These are phyloP conservation scores for Calyptommatus sinebrachiatus DNA, from an alignment of 2,113 vertebrate genomes.

Conservation along the genomic window DNA sequence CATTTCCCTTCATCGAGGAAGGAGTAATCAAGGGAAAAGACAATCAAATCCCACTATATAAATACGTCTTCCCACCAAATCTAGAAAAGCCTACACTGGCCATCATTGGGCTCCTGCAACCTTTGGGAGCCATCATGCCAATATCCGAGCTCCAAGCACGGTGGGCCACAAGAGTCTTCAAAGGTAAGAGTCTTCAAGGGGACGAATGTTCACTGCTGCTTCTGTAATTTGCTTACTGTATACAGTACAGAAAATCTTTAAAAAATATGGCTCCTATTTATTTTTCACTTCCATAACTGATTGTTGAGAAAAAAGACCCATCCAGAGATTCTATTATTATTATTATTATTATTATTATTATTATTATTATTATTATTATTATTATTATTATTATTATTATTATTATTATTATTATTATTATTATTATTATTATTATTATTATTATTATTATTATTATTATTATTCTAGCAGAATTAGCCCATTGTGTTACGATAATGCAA, in stretches of 20 bases:
- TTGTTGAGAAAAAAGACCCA: too few species aligned
- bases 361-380: too few species aligned
- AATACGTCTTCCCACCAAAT: constrained; percentile 69
- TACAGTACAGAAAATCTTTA: background rate
- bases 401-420: too few species aligned
- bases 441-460: too few species aligned
- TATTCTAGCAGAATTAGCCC: too few species aligned
- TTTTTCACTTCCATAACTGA: background rate
- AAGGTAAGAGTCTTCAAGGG: constrained; percentile 60
- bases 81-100: constrained; percentile 72
- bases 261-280: background rate
- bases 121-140: constrained; percentile 70
- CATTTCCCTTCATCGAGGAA: constrained; percentile 75
- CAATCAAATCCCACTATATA: constrained; percentile 68
- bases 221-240: background rate
- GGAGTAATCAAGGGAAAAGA: constrained; percentile 52
- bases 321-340: too few species aligned
- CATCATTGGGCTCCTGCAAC: constrained; percentile 70
- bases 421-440: too few species aligned
- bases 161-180: constrained; percentile 68
- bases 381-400: too few species aligned
- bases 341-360: too few species aligned
- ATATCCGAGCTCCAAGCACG: constrained; percentile 75
- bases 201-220: background rate
- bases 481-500: too few species aligned